A percentile compares a stretch with the other conserved stretches of the same genome.
These are phyloP conservation scores for Sylvilagus bachmani DNA, from an alignment of 2,113 vertebrate genomes.

Conservation along the genomic window DNA sequence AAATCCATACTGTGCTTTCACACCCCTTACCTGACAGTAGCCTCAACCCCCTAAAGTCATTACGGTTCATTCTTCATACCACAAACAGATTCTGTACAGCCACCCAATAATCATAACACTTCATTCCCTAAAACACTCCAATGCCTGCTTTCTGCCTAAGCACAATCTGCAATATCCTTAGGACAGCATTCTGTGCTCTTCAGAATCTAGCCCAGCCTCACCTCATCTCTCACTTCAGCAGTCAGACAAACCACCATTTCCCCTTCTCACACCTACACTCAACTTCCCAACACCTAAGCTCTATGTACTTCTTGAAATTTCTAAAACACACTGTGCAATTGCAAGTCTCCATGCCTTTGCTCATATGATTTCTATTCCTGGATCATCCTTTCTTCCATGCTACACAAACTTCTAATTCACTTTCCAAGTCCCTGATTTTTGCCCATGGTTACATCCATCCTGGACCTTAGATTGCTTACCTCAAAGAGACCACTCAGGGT, in stretches of 20 bases:
- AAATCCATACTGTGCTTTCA: not conserved
- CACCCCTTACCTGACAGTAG: not conserved
- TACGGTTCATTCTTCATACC: not conserved
- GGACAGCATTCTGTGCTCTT: not conserved
- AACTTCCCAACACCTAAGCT: not conserved
- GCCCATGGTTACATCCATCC: not conserved
- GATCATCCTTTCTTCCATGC: not conserved
- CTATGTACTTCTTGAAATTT: not conserved
- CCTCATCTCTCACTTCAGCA: not conserved
- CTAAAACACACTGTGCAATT: not conserved
- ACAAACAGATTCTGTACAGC: not conserved
- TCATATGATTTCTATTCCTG: not conserved
- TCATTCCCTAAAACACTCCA: not conserved
- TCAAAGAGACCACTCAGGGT: not conserved
- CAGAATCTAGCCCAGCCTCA: too few species aligned
- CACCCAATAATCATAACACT: not conserved
- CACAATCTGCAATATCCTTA: not conserved
- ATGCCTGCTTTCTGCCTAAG: not conserved
- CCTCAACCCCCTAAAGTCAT: not conserved
- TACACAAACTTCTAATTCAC: conserved; percentile 18
- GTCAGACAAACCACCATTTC: not conserved
- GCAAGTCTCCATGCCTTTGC: not conserved
- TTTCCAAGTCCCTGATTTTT: conserved; percentile 16
- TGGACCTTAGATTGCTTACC: not conserved
- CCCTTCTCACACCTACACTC: not conserved